Conservation (phyloP, 2,888 invertebrate species). For the Anorthoa munda region DNA sequence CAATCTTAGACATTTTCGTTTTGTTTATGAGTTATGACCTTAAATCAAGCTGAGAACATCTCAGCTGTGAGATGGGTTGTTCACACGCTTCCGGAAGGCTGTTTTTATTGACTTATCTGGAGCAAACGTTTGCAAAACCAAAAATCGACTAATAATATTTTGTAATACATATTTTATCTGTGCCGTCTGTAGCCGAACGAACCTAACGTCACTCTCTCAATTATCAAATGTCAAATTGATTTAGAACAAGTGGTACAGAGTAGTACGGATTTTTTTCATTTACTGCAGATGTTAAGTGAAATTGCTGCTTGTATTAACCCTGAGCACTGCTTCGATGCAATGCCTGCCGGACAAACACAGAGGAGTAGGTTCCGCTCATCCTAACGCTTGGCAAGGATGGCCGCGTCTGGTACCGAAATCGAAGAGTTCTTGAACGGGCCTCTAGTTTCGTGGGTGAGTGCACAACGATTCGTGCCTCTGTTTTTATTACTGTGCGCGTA, state of each 20-base stretch:
- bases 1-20: no score
- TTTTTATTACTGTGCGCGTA: conserved; percentile 78
- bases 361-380: conserved; percentile 81
- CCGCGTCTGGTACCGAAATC: conserved; percentile 93
- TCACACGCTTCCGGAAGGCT: no score
- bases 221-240: conserved; percentile 46
- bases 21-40: no score
- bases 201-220: conserved; percentile 38
- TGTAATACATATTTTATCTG: not conserved
- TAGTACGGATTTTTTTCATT: conserved; percentile 68
- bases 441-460: conserved; percentile 96
- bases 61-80: no score
- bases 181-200: conserved; percentile 19
- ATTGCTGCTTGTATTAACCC: conserved; percentile 71
- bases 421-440: conserved; percentile 96
- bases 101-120: no score
- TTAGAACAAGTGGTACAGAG: conserved; percentile 47
- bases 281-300: conserved; percentile 82
- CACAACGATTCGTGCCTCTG: conserved; percentile 83
- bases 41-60: no score
- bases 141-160: conserved; percentile 20
- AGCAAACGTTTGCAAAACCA: no score
- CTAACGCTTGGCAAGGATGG: conserved; percentile 88
- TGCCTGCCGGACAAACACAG: conserved; percentile 79
- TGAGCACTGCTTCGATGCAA: conserved; percentile 79